Evolutionary conservation across 2,797 vertebrate species (phyloP).

Genomic region (Balearica regulorum): DNA sequence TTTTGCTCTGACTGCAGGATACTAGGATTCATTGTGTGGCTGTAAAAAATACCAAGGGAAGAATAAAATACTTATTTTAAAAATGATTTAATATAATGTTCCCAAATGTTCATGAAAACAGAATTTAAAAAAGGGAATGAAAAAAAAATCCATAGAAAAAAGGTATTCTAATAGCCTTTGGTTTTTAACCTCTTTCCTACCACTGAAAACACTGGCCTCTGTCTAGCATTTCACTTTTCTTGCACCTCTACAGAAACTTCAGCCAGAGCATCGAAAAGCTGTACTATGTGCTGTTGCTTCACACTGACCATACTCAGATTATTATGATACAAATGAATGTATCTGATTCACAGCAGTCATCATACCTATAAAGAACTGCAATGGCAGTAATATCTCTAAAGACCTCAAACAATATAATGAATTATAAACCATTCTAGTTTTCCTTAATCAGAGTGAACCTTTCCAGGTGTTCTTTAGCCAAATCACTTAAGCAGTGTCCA

Average conservation of each 20-base stretch:
- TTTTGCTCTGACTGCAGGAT: not conserved
- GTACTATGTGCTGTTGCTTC: not conserved
- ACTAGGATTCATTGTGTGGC: not conserved
- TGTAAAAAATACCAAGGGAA: not conserved
- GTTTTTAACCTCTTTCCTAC: not conserved
- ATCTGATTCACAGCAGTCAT: not conserved
- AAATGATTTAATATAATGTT: not conserved
- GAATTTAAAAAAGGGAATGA: not conserved
- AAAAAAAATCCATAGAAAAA: not conserved
- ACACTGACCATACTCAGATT: not conserved
- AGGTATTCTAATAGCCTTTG: not conserved
- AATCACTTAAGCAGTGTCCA: constrained; percentile 23
- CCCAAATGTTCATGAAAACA: not conserved
- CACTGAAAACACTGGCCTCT: not conserved
- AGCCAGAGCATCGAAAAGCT: not conserved
- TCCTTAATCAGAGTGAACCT: not conserved
- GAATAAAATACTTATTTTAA: not conserved
- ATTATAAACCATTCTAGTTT: not conserved
- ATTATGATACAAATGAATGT: not conserved
- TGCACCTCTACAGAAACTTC: not conserved
- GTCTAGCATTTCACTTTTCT: not conserved
- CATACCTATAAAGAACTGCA: not conserved
- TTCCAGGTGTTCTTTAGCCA: constrained; percentile 35
- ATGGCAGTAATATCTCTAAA: not conserved
- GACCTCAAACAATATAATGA: not conserved